Conservation (phyloP, 1,140 invertebrate species). For the Saccostrea glomerata region DNA sequence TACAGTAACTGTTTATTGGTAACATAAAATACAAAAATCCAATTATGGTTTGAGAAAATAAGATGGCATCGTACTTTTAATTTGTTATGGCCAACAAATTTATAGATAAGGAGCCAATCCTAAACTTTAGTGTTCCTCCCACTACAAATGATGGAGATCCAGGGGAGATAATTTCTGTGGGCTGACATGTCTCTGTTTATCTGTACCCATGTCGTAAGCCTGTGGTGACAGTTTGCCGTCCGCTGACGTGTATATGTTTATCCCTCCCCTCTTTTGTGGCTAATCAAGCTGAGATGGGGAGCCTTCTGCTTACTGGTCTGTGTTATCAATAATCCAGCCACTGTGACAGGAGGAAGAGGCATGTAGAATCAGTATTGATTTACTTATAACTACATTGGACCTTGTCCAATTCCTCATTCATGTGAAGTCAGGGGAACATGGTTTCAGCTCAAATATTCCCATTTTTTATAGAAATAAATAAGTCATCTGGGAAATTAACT, state of each 20-base stretch:
- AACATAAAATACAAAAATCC: not conserved
- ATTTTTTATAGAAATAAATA: not conserved
- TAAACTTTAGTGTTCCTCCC: not conserved
- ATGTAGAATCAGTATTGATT: slow-evolving; percentile 16
- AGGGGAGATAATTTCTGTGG: too few relatives aligned
- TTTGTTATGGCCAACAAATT: not conserved
- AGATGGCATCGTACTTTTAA: not conserved
- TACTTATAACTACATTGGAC: slow-evolving; percentile 2
- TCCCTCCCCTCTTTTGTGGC: slow-evolving; percentile 2
- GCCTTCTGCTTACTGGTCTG: slow-evolving; percentile 9
- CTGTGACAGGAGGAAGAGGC: slow-evolving; percentile 15
- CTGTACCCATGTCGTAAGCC: not conserved
- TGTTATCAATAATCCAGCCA: slow-evolving; percentile 22
- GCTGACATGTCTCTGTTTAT: too few relatives aligned
- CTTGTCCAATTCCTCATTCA: not conserved
- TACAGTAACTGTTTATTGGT: too few relatives aligned
- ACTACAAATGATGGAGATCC: not conserved
- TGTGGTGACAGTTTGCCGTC: not conserved
- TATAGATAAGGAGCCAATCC: slow-evolving; percentile 1
- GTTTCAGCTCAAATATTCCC: not conserved
- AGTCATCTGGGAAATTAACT: not conserved
- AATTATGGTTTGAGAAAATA: not conserved
- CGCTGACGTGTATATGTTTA: slow-evolving; percentile 3
- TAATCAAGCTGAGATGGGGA: slow-evolving; percentile 13
- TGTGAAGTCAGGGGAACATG: not conserved